Evolutionary conservation across 2,888 invertebrate species (phyloP), one percentile per base, ranked within the genome.

Genomic region (Melanargia galathea): DNA sequence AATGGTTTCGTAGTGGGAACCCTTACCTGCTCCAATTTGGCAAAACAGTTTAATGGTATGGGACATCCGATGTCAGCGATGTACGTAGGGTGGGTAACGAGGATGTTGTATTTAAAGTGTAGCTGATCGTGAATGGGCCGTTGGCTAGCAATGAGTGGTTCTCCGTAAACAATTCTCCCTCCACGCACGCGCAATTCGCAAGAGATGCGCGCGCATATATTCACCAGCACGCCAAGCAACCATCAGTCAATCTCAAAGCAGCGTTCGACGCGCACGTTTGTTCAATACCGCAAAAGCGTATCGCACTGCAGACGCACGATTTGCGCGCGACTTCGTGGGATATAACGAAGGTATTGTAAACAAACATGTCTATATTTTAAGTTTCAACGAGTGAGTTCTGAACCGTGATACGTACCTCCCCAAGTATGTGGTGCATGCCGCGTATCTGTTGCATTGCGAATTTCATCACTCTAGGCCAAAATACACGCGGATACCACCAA

Each of bases 171-270:
- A 62, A 69, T 69, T 74, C 84, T 82, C 86, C 86, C 87, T 79
- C 83, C 86, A 83, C 88, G 86, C 86, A 86, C 49, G 81, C 86
- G 87, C 83, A 11, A 33, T 51, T 11, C 33, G 18, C 30, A 6
- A 82, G 80, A 78, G 82, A 82, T 87, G 90, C 90, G 90, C 86
- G 86, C 90, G 87, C 87, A 89, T 90, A 90, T 79, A 90, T 86
- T 78, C 83, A 78, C 79, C 78, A 73, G 71, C 84, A 72, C 81
- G 76, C 71, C 76, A 79, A 71, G 73, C 78, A 77, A 79, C 72
- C 77, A 80, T 76, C 88, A 90, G 90, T 90, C 87, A 84, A 87
- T 88, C 80, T 79, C 75, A 74, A 79, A 78, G 63, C 69, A 63
- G 64, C 70, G 68, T 57, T 33, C 26, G 65, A 56, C 56, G 74